Conservation (phyloP, 30 jellyfish, hydroid and myxozoan genomes). For the Pelagia noctiluca region DNA sequence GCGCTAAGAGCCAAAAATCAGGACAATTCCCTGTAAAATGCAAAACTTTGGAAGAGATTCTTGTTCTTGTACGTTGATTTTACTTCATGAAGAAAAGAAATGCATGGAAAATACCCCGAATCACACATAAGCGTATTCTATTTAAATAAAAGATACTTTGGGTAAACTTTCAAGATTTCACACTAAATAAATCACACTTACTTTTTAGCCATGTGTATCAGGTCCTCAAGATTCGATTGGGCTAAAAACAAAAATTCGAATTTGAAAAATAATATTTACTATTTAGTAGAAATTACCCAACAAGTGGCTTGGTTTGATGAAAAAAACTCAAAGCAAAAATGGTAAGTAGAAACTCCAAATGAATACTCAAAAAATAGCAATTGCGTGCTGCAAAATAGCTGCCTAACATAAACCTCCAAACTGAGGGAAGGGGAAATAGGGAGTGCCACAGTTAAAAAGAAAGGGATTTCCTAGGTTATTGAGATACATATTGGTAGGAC, state of each 20-base stretch:
- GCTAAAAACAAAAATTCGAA: conserved; percentile 13
- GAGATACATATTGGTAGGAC: too few relatives aligned
- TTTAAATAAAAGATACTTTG: neutral
- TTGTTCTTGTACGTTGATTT: neutral
- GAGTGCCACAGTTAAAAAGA: too few relatives aligned
- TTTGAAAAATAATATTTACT: neutral
- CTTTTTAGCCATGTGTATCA: conserved; percentile 45
- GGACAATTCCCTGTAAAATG: too few relatives aligned
- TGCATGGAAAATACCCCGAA: neutral
- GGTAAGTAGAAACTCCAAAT: neutral
- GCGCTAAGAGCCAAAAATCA: too few relatives aligned
- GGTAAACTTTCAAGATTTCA: too few relatives aligned
- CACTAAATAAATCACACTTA: neutral
- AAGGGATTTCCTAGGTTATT: too few relatives aligned
- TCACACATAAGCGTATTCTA: too few relatives aligned
- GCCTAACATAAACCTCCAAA: too few relatives aligned
- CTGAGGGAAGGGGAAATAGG: too few relatives aligned
- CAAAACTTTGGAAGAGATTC: too few relatives aligned
- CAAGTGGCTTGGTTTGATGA: neutral
- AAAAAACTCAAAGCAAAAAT: neutral
- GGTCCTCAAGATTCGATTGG: conserved; percentile 46
- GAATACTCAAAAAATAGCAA: neutral
- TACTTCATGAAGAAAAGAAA: neutral
- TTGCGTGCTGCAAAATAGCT: too few relatives aligned
- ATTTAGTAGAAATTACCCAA: neutral